phyloP scores from a whole-genome alignment of 1,140 invertebrate species.

The Tetramorium alpestre region DNA sequence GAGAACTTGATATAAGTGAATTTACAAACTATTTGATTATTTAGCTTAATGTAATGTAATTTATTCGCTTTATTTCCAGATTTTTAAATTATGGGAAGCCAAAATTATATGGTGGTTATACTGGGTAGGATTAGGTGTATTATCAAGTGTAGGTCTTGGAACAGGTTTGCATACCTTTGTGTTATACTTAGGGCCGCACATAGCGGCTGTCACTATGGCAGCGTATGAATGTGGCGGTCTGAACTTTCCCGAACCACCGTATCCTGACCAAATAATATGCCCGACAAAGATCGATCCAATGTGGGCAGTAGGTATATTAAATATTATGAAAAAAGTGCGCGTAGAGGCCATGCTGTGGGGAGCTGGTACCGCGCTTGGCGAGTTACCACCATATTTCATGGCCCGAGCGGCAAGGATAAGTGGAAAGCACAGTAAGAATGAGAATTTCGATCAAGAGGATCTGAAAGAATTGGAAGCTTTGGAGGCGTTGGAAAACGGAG shows the following conservation, averaged over 20 bases:
- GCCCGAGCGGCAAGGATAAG: conserved; percentile 95
- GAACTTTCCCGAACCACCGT: conserved; percentile 97
- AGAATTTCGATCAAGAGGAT: conserved; percentile 90
- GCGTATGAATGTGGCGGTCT: conserved; percentile 98
- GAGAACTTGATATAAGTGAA: not conserved
- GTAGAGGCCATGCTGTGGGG: conserved; percentile 99
- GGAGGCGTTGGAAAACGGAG: conserved; percentile 88
- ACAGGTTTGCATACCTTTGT: conserved; percentile 99
- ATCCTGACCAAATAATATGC: conserved; percentile 95
- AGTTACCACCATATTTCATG: conserved; percentile 99
- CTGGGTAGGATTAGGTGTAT: conserved; percentile 97
- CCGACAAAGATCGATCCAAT: conserved; percentile 88
- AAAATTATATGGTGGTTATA: conserved; percentile 93
- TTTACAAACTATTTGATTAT: not conserved
- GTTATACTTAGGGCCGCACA: conserved; percentile 97
- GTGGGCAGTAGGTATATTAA: conserved; percentile 90
- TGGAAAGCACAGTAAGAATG: conserved; percentile 81
- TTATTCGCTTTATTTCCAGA: conserved; percentile 81
- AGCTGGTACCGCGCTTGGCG: conserved; percentile 98
- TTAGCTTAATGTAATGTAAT: not conserved
- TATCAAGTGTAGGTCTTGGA: conserved; percentile 98
- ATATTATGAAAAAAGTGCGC: conserved; percentile 98
- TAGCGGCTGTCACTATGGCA: conserved; percentile 98
- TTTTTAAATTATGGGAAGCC: conserved; percentile 85
- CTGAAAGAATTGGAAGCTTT: conserved; percentile 92